Evolutionary conservation across 53 echinoderm and acorn worm species (phyloP).

Genomic region (Astropecten irregularis): DNA sequence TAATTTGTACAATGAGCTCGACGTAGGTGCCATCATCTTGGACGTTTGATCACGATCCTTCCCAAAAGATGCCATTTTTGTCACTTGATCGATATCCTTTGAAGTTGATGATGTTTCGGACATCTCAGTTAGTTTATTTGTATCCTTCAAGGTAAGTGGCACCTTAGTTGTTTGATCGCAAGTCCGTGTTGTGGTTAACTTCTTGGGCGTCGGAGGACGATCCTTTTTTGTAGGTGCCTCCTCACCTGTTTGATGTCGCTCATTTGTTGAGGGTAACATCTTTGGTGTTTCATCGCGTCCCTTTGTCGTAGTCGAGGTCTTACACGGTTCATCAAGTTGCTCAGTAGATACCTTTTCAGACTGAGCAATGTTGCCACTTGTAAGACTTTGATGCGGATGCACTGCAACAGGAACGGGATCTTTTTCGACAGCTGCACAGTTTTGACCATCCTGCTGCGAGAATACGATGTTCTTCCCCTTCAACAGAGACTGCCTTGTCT

Average conservation of each 20-base stretch:
- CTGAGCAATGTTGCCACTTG: not conserved
- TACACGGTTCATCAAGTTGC: no score
- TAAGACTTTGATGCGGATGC: not conserved
- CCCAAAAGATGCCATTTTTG: no score
- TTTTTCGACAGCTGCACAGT: not conserved
- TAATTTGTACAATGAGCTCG: slow-evolving; percentile 20
- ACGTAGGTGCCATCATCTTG: not conserved
- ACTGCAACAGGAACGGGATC: not conserved
- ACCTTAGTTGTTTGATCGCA: no score
- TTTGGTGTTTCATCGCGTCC: no score
- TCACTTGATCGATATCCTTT: no score
- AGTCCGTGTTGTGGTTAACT: not conserved
- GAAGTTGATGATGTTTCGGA: not conserved
- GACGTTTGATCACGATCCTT: no score
- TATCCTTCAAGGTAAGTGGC: no score
- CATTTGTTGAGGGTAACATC: no score
- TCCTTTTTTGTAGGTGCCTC: not conserved
- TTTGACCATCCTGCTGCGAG: not conserved
- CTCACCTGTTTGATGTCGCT: no score
- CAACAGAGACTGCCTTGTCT: not conserved
- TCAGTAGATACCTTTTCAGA: no score
- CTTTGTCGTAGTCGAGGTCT: no score
- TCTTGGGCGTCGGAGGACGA: not conserved
- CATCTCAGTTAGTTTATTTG: no score
- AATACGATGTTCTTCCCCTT: slow-evolving; percentile 18